A percentile compares a stretch with the other conserved stretches of the same genome.
Conservation (phyloP, 2,113 vertebrate species). For the Nesoenas mayeri region DNA sequence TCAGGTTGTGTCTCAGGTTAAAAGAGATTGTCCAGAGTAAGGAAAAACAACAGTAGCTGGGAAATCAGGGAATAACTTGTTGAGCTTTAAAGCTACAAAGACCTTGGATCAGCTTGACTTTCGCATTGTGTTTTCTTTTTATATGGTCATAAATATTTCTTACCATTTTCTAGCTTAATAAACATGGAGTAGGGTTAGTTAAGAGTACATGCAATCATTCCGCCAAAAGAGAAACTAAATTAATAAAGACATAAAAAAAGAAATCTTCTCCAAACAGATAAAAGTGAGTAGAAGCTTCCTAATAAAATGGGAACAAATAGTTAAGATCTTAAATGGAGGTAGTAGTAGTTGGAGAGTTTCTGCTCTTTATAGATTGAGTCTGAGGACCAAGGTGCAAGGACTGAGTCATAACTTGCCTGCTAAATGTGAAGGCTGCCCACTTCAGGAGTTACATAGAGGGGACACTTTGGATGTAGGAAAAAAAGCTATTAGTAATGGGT, state of each 20-base stretch:
- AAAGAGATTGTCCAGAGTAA: not conserved
- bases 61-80: not conserved
- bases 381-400: not conserved
- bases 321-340: not conserved
- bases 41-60: not conserved
- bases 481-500: not conserved
- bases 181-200: not conserved
- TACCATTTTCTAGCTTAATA: not conserved
- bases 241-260: not conserved
- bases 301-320: not conserved
- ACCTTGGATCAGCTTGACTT: not conserved
- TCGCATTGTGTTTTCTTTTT: not conserved
- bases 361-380: not conserved
- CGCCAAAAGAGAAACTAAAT: not conserved
- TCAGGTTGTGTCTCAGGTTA: not conserved
- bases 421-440: not conserved
- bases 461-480: not conserved
- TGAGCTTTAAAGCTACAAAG: not conserved
- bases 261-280: not conserved
- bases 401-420: not conserved
- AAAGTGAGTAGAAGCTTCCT: not conserved
- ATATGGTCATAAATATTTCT: not conserved
- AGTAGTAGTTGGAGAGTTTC: not conserved
- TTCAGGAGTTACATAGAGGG: accelerated
- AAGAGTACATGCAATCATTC: not conserved